Evolutionary conservation across 2,888 invertebrate genomes (phyloP), one percentile per base, ranked within the genome.

Genomic region (Bibio marci): DNA sequence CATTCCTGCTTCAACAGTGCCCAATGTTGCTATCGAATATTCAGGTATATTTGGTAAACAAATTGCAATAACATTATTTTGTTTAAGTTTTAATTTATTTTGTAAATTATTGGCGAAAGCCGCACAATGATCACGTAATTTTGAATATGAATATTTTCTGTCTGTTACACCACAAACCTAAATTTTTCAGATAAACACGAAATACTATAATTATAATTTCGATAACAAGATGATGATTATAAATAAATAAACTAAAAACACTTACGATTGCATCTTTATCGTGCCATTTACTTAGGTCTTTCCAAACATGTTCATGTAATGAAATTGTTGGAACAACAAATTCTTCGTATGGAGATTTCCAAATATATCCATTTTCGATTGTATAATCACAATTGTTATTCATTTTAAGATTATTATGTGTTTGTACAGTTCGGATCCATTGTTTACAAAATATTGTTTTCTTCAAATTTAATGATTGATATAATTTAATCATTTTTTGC

Each of bases 41-140:
- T 81, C 80, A 0, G 80, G 79, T 8, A 71, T 51, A 52, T 82
- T 81, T 1, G 78, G 77, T 26, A 79, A 51, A 51, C 78, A 65
- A 2, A 81, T 48, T 1, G 74, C 74, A 0, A 80, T 58, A 0
- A 72, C 64, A 46, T 80, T 75, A 1, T 73, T 71, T 46, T 67
- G 66, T 42, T 59, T 57, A 13, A 78, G 55, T 35, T 72, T 71
- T 39, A 77, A 62, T 50, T 72, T 71, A 35, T 58, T 62, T 12
- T 73, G 61, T 42, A 80, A 65, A 47, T 68, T 67, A 0, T 69
- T 70, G 0, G 71, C 66, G 44, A 78, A 71, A 43, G 71, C 67
- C 41, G 62, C 63, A 6, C 71, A 66, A 18, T 70, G 61, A 40
- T 65, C 67, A 47, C 71, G 65, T 0, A 71, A 58, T 50, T 77